These are phyloP conservation scores for Empis livida DNA, from an alignment of 2,888 invertebrate species.

Conservation along the genomic window DNA sequence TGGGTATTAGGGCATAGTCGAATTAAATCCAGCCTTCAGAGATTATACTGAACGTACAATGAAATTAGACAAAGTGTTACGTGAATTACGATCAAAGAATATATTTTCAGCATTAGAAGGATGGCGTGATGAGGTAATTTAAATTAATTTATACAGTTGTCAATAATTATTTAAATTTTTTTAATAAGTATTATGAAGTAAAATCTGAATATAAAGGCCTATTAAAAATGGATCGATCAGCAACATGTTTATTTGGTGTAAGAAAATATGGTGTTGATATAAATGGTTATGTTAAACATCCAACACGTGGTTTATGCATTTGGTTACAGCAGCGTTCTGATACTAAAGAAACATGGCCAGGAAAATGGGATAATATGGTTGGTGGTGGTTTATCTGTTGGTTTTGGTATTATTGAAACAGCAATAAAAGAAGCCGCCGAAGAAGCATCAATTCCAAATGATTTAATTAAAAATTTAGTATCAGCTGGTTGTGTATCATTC, in stretches of 20 bases:
- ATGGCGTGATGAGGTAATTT: constrained; percentile 79
- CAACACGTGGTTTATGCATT: constrained; percentile 70
- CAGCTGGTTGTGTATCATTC: constrained; percentile 41
- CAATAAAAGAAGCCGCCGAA: constrained; percentile 85
- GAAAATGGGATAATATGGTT: constrained; percentile 91
- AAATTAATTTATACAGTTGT: not conserved
- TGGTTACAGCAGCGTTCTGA: constrained; percentile 71
- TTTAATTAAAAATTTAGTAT: constrained; percentile 46
- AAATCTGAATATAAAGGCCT: constrained; percentile 49
- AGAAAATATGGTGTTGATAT: constrained; percentile 91
- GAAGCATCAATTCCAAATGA: constrained; percentile 81
- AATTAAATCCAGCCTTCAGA: constrained; percentile 75
- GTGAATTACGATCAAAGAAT: constrained; percentile 59
- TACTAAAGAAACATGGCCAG: constrained; percentile 91
- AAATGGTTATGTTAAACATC: constrained; percentile 81
- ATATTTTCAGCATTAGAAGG: constrained; percentile 72
- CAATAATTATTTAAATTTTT: not conserved
- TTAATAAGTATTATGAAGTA: constrained; percentile 69
- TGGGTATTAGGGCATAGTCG: constrained; percentile 63
- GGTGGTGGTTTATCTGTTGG: constrained; percentile 87
- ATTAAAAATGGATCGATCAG: constrained; percentile 80
- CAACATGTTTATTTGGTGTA: constrained; percentile 86
- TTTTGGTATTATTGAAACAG: constrained; percentile 76
- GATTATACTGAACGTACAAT: constrained; percentile 71
- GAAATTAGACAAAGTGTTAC: constrained; percentile 65